Evolutionary conservation across 2,113 vertebrate species (phyloP).

Genomic region (Okapia johnstoni): DNA sequence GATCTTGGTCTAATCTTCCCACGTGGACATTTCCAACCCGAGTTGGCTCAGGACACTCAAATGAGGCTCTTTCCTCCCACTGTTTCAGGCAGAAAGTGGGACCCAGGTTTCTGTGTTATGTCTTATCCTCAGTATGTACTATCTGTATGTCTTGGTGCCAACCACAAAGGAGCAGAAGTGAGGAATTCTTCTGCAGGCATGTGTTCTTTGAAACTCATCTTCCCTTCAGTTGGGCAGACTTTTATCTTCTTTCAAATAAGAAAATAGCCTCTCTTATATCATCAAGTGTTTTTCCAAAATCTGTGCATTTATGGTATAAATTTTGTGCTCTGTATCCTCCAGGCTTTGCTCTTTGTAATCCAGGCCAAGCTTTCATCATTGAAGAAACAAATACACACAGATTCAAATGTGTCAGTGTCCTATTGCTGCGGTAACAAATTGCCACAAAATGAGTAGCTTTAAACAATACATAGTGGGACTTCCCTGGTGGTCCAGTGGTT

Average conservation of each 20-base stretch:
- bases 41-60: background rate
- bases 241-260: background rate
- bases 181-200: background rate
- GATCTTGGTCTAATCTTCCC: background rate
- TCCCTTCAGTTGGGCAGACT: background rate
- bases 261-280: background rate
- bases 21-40: background rate
- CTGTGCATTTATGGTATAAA: background rate
- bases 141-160: background rate
- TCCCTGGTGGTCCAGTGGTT: background rate
- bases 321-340: background rate
- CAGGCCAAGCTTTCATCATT: background rate
- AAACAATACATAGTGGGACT: background rate
- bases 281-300: background rate
- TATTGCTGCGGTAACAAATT: background rate
- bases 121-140: accelerated
- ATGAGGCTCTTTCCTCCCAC: background rate
- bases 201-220: background rate
- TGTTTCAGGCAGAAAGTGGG: background rate
- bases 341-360: background rate
- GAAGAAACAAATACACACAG: background rate
- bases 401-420: background rate
- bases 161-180: background rate
- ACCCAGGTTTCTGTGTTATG: background rate
- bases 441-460: background rate